Evolutionary conservation across 2,888 invertebrate species (phyloP).

Genomic region (Xestia rhomboidea): DNA sequence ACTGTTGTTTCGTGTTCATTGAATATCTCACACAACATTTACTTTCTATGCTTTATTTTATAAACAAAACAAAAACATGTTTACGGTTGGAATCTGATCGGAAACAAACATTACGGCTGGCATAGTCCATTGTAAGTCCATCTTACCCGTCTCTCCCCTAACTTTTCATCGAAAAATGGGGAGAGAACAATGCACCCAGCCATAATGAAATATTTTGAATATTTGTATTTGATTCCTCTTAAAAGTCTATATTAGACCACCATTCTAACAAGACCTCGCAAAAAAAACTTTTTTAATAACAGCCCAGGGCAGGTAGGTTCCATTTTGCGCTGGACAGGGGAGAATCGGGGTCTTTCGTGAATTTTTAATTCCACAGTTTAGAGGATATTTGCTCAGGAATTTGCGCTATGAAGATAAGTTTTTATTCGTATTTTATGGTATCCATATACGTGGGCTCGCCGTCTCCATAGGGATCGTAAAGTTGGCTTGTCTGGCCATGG

Average conservation of each 20-base stretch:
- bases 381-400: slow-evolving; percentile 79
- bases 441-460: slow-evolving; percentile 34
- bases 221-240: slow-evolving; percentile 85
- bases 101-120: slow-evolving; percentile 54
- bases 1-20: slow-evolving; percentile 2
- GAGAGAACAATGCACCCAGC: slow-evolving; percentile 77
- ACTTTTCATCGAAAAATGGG: slow-evolving; percentile 76
- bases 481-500: slow-evolving; percentile 31
- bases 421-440: slow-evolving; percentile 66
- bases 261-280: slow-evolving; percentile 68
- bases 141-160: slow-evolving; percentile 57
- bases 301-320: not conserved
- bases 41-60: slow-evolving; percentile 1
- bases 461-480: slow-evolving; percentile 54
- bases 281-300: slow-evolving; percentile 60
- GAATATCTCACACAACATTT: slow-evolving; percentile 10
- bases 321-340: slow-evolving; percentile 42
- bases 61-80: slow-evolving; percentile 32
- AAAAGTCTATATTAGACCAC: slow-evolving; percentile 72
- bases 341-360: slow-evolving; percentile 62
- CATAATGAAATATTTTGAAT: slow-evolving; percentile 88
- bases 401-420: slow-evolving; percentile 72
- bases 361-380: slow-evolving; percentile 82
- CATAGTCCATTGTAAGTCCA: slow-evolving; percentile 57
- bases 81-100: slow-evolving; percentile 52